These are phyloP conservation scores for Micronisus gabar DNA, from an alignment of 2,113 vertebrate genomes.

Conservation along the genomic window DNA sequence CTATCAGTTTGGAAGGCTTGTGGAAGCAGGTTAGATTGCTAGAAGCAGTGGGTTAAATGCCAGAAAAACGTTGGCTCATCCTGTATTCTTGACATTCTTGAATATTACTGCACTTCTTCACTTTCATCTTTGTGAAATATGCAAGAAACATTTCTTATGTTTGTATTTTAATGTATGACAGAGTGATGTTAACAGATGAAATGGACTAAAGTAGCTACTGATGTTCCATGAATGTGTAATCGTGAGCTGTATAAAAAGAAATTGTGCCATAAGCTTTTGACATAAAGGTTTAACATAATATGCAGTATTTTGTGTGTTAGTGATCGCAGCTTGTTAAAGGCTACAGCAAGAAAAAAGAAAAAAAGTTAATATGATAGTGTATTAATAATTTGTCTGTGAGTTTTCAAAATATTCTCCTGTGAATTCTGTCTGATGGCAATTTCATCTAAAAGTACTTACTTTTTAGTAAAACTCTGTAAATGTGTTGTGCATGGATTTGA, in stretches of 20 bases:
- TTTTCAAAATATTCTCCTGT: constrained; percentile 53
- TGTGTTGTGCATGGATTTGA: constrained; percentile 64
- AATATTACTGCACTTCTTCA: constrained; percentile 67
- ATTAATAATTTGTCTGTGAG: constrained; percentile 54
- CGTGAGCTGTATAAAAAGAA: constrained; percentile 46
- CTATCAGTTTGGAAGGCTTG: background rate
- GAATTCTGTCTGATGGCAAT: constrained; percentile 38
- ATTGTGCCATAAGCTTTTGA: constrained; percentile 59
- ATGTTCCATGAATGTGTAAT: constrained; percentile 32
- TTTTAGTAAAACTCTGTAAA: constrained; percentile 55
- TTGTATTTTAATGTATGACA: constrained; percentile 51
- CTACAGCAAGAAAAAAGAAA: background rate
- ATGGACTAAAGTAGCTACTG: background rate
- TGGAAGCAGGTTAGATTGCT: constrained; percentile 14
- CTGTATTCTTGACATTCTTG: constrained; percentile 44
- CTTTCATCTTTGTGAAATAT: constrained; percentile 71
- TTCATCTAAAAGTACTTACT: constrained; percentile 49
- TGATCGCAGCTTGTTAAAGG: constrained; percentile 47
- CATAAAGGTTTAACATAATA: constrained; percentile 28
- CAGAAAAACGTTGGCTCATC: constrained; percentile 19
- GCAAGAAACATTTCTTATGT: constrained; percentile 45
- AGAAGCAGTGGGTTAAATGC: constrained; percentile 1
- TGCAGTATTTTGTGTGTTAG: constrained; percentile 47
- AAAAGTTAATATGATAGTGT: background rate
- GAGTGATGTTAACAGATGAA: background rate